Evolutionary conservation across 1,140 invertebrate species (phyloP).

Genomic region (Drosophila eugracilis): DNA sequence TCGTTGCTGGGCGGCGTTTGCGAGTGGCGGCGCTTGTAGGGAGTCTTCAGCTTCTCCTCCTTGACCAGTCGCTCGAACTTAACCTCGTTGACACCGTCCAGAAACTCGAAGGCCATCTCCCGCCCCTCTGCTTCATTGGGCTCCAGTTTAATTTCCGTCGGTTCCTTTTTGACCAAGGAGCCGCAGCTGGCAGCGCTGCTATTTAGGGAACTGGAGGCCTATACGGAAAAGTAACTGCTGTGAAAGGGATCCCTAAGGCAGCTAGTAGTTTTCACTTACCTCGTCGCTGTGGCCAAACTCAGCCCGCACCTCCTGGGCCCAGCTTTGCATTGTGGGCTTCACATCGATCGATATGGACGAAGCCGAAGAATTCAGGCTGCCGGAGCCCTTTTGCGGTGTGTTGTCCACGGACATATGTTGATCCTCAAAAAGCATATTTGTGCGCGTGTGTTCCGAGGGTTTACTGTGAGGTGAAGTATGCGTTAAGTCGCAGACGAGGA

Average conservation of each 20-base stretch:
- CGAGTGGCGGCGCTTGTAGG: conserved; percentile 81
- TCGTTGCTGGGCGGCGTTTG: conserved; percentile 67
- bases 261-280: conserved; percentile 23
- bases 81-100: conserved; percentile 76
- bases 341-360: conserved; percentile 65
- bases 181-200: conserved; percentile 54
- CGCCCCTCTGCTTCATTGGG: conserved; percentile 30
- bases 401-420: conserved; percentile 62
- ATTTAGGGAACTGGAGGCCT: conserved; percentile 66
- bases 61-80: conserved; percentile 80
- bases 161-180: conserved; percentile 35
- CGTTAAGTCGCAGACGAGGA: conserved; percentile 2
- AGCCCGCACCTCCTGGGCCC: conserved; percentile 71
- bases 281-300: conserved; percentile 68
- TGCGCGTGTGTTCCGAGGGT: conserved; percentile 6
- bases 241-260: background rate
- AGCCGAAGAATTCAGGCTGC: conserved; percentile 63
- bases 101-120: conserved; percentile 74
- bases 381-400: conserved; percentile 52
- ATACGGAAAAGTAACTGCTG: background rate
- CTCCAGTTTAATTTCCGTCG: conserved; percentile 22
- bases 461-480: conserved; percentile 21
- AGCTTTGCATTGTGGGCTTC: conserved; percentile 58
- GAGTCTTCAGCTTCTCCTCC: conserved; percentile 84
- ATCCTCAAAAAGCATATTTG: conserved; percentile 63